Conservation (phyloP, 2,113 vertebrate genomes). For the Perca fluviatilis region DNA sequence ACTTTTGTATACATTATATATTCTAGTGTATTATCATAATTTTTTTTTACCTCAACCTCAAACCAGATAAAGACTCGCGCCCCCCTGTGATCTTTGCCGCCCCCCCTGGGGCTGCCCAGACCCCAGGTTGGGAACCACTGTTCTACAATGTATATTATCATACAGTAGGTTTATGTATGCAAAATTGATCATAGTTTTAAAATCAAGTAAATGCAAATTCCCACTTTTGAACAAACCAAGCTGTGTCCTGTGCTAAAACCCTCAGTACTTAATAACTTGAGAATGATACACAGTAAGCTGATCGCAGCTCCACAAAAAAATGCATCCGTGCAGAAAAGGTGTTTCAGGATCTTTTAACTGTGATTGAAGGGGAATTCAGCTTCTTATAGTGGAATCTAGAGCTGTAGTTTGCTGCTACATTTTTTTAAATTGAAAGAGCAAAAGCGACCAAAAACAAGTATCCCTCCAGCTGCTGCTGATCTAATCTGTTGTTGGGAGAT, state of each 20-base stretch:
- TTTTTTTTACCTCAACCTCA: no score
- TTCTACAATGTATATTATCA: neutral
- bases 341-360: neutral
- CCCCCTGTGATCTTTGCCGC: no score
- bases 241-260: neutral
- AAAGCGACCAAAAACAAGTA: constrained; percentile 20
- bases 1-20: no score
- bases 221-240: neutral
- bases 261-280: neutral
- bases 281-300: neutral
- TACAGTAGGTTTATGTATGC: neutral
- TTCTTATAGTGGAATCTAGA: neutral
- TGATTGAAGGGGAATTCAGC: neutral
- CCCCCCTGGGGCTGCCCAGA: no score
- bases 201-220: neutral
- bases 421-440: neutral
- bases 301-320: neutral
- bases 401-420: neutral
- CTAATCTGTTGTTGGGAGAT: constrained; percentile 49
- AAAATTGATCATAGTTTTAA: neutral
- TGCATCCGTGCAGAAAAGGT: neutral
- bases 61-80: no score
- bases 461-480: constrained; percentile 26
- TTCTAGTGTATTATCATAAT: no score
- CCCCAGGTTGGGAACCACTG: no score